Evolutionary conservation across 2,797 vertebrate genomes (phyloP).

Genomic region (Numenius phaeopus): DNA sequence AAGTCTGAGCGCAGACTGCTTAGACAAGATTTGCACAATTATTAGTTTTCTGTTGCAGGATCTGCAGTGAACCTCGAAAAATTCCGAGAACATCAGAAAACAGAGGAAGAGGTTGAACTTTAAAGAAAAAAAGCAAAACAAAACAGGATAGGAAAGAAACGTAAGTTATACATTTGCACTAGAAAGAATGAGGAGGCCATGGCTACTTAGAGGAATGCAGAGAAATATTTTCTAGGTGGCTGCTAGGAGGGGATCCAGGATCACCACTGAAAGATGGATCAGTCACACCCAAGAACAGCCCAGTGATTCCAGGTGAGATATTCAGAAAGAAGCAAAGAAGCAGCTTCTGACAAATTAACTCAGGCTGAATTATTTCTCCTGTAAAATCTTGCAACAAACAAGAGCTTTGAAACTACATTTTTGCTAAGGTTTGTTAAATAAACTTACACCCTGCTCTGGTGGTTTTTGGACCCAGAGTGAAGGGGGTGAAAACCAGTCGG

Average conservation of each 20-base stretch:
- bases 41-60: background rate
- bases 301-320: background rate
- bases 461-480: background rate
- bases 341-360: background rate
- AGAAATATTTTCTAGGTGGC: background rate
- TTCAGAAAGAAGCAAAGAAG: background rate
- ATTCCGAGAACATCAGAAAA: background rate
- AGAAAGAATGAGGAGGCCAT: rapidly evolving
- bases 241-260: background rate
- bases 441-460: background rate
- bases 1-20: background rate
- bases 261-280: background rate
- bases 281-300: background rate
- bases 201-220: background rate
- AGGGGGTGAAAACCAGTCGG: background rate
- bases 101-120: background rate
- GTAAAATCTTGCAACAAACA: background rate
- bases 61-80: background rate
- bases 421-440: background rate
- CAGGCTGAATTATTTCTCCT: background rate
- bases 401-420: rapidly evolving
- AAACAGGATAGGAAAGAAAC: background rate
- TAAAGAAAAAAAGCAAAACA: rapidly evolving
- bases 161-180: background rate
- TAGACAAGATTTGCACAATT: rapidly evolving